Conservation (phyloP, 2,797 vertebrate genomes). For the Moxostoma hubbsi region DNA sequence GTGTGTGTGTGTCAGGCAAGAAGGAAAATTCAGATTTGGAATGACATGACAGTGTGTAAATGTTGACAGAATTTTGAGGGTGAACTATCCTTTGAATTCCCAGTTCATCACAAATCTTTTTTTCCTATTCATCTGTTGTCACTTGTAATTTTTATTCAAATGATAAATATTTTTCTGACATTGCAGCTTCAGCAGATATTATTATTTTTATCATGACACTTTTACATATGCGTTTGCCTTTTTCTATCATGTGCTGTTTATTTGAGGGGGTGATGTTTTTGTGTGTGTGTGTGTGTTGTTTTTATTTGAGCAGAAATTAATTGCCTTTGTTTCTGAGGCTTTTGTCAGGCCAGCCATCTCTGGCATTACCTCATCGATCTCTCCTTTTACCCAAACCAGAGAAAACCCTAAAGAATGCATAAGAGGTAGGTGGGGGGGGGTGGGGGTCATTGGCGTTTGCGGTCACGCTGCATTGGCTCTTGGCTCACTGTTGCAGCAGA, state of each 20-base stretch:
- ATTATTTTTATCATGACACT: no score
- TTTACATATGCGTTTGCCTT: not conserved
- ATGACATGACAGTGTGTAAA: no score
- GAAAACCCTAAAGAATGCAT: constrained; percentile 55
- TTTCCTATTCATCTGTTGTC: no score
- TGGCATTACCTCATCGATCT: constrained; percentile 70
- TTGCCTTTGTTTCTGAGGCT: constrained; percentile 58
- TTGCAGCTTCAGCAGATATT: no score
- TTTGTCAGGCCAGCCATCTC: constrained; percentile 54
- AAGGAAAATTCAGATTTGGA: no score
- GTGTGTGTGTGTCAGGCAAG: no score
- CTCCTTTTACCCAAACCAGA: constrained; percentile 62
- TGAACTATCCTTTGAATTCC: no score
- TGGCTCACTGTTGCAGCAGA: constrained; percentile 68
- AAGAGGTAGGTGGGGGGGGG: not conserved
- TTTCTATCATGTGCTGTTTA: not conserved
- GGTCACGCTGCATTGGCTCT: constrained; percentile 68
- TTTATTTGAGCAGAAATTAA: constrained; percentile 4
- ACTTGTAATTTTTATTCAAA: no score
- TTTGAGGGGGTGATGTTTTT: not conserved
- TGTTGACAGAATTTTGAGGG: no score
- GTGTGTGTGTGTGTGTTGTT: not conserved
- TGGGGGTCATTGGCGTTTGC: constrained; percentile 24
- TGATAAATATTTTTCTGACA: no score
- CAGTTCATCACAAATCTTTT: no score